phyloP scores from a whole-genome alignment of 2,888 invertebrate genomes.

The Anaspis maculata region DNA sequence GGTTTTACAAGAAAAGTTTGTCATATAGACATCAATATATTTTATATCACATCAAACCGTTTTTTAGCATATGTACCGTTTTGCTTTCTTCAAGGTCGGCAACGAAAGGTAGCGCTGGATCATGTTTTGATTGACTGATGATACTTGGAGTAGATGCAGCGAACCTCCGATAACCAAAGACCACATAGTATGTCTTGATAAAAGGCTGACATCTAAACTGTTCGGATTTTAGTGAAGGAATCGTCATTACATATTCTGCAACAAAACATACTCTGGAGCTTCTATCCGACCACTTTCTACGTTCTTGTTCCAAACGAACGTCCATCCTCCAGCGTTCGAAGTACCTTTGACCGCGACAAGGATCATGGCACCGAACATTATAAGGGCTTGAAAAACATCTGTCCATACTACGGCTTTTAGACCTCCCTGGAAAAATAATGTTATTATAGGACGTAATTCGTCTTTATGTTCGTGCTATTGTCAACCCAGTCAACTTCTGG shows the following conservation, averaged over 20 bases:
- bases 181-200: slow-evolving; percentile 71
- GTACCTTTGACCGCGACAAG: slow-evolving; percentile 68
- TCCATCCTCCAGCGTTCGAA: slow-evolving; percentile 60
- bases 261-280: slow-evolving; percentile 51
- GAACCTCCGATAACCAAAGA: slow-evolving; percentile 66
- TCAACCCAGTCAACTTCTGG: too few species aligned
- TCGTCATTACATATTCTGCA: too few species aligned
- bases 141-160: slow-evolving; percentile 67
- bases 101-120: slow-evolving; percentile 75
- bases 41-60: too few species aligned
- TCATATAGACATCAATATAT: too few species aligned
- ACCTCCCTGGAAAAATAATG: slow-evolving; percentile 64
- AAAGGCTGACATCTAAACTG: slow-evolving; percentile 71
- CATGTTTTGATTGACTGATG: slow-evolving; percentile 76
- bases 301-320: slow-evolving; percentile 57
- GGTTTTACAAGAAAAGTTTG: too few species aligned
- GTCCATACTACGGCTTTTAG: slow-evolving; percentile 78
- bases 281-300: slow-evolving; percentile 62
- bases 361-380: slow-evolving; percentile 68
- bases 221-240: too few species aligned
- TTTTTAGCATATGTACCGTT: too few species aligned
- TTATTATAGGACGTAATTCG: too few species aligned
- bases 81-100: slow-evolving; percentile 60
- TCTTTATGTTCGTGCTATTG: too few species aligned
- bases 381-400: slow-evolving; percentile 68